phyloP scores from a whole-genome alignment of 2,113 vertebrate species.

The Cervus canadensis region DNA sequence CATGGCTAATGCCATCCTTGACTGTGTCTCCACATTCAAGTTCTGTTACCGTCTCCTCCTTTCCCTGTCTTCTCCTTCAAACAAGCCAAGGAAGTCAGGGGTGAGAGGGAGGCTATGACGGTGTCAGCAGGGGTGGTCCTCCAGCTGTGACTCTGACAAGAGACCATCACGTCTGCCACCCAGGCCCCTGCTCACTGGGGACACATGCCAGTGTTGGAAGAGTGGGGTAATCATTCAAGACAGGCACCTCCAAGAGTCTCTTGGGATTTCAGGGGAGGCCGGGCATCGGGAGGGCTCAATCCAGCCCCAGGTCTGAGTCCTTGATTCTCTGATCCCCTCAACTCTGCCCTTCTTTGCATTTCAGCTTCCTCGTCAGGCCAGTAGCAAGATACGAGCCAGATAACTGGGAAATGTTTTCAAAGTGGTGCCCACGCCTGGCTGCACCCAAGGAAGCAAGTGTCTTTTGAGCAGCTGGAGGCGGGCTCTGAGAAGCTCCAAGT shows the following conservation, averaged over 20 bases:
- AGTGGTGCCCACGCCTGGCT: background rate
- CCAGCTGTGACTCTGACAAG: background rate
- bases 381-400: background rate
- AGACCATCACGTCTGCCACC: background rate
- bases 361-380: background rate
- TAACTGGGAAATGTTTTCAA: background rate
- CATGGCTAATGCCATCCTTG: background rate
- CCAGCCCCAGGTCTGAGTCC: background rate
- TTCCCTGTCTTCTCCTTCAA: background rate
- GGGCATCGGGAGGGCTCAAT: background rate
- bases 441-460: background rate
- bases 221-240: no score
- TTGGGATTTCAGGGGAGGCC: background rate
- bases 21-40: background rate
- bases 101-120: background rate
- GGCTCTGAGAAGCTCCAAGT: background rate
- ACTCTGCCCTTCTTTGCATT: background rate
- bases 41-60: background rate
- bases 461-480: accelerated
- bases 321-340: background rate
- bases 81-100: background rate
- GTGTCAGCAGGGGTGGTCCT: accelerated
- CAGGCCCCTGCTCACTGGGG: background rate
- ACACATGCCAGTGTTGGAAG: background rate
- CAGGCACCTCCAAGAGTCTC: background rate